Conservation (phyloP, 2,113 vertebrate genomes). For the Amphiprion ocellaris region DNA sequence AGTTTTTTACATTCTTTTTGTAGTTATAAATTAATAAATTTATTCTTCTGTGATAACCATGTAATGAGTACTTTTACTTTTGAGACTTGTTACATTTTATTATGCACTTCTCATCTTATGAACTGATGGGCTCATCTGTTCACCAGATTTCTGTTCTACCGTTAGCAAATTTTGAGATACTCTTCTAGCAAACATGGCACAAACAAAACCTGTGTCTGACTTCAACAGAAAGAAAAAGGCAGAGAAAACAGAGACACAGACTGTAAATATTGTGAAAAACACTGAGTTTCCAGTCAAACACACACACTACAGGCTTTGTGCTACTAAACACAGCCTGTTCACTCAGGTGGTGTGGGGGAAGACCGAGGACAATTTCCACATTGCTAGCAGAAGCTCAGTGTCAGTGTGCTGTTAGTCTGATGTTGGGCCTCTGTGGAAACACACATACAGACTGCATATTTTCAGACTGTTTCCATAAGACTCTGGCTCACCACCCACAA, state of each 20-base stretch:
- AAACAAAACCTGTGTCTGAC: conserved; percentile 9
- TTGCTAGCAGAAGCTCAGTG: conserved; percentile 55
- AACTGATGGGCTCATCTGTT: neutral
- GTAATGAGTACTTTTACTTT: too few relatives aligned
- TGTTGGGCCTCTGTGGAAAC: conserved; percentile 53
- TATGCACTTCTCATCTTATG: too few relatives aligned
- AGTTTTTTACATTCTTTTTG: too few relatives aligned
- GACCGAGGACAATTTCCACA: conserved; percentile 31
- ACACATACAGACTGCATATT: conserved; percentile 19
- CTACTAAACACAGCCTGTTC: conserved; percentile 42
- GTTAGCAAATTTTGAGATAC: neutral
- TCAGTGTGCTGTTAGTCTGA: conserved; percentile 24
- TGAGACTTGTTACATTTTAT: too few relatives aligned
- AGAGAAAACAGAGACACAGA: conserved; percentile 2
- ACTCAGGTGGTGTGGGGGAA: conserved; percentile 43
- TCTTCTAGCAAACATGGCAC: conserved; percentile 1
- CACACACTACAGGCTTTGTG: conserved; percentile 53
- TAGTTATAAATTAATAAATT: too few relatives aligned
- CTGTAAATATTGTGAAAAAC: conserved; percentile 49
- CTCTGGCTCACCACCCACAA: conserved; percentile 15
- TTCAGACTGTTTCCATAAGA: conserved; percentile 34
- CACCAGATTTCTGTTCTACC: neutral
- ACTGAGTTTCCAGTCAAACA: conserved; percentile 25
- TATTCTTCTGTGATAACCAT: too few relatives aligned
- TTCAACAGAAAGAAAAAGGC: neutral